phyloP scores from a whole-genome alignment of 2,888 invertebrate genomes.

The Drosophila robusta region DNA sequence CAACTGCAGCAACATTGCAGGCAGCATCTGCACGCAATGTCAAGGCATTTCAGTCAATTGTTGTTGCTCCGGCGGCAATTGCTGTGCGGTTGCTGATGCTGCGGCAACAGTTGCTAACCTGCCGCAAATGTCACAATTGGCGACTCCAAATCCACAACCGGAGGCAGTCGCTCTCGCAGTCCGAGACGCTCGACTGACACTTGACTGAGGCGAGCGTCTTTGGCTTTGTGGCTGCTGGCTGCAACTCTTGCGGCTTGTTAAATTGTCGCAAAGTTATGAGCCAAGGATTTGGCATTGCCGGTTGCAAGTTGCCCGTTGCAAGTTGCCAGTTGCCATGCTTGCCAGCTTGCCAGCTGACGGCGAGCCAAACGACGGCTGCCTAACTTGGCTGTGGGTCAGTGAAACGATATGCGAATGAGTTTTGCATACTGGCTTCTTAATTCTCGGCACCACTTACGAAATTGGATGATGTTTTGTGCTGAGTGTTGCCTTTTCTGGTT shows the following conservation, averaged over 20 bases:
- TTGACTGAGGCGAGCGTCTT: slow-evolving; percentile 44
- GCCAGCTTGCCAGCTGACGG: slow-evolving; percentile 7
- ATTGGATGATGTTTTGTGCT: not conserved
- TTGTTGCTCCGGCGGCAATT: slow-evolving; percentile 67
- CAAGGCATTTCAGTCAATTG: slow-evolving; percentile 76
- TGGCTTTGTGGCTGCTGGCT: slow-evolving; percentile 30
- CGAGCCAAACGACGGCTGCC: slow-evolving; percentile 17
- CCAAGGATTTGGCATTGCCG: slow-evolving; percentile 45
- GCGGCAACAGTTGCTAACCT: slow-evolving; percentile 58
- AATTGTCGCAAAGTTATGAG: slow-evolving; percentile 75
- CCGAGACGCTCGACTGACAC: slow-evolving; percentile 43
- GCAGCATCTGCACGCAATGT: slow-evolving; percentile 77
- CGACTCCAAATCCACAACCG: slow-evolving; percentile 31
- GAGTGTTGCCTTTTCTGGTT: slow-evolving; percentile 5
- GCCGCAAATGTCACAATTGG: slow-evolving; percentile 74
- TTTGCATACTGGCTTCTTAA: slow-evolving; percentile 12
- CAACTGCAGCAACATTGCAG: slow-evolving; percentile 24
- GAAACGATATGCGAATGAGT: slow-evolving; percentile 42
- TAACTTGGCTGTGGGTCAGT: slow-evolving; percentile 54
- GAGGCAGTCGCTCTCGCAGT: slow-evolving; percentile 14
- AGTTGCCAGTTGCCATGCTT: slow-evolving; percentile 7
- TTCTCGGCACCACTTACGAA: not conserved
- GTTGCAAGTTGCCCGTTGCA: slow-evolving; percentile 11
- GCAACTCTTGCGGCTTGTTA: slow-evolving; percentile 63
- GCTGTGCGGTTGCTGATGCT: slow-evolving; percentile 62